Percentiles rank a stretch among this genome's conserved stretches.
Conservation (phyloP, 2,888 invertebrate species). For the Augochlorella aurata region DNA sequence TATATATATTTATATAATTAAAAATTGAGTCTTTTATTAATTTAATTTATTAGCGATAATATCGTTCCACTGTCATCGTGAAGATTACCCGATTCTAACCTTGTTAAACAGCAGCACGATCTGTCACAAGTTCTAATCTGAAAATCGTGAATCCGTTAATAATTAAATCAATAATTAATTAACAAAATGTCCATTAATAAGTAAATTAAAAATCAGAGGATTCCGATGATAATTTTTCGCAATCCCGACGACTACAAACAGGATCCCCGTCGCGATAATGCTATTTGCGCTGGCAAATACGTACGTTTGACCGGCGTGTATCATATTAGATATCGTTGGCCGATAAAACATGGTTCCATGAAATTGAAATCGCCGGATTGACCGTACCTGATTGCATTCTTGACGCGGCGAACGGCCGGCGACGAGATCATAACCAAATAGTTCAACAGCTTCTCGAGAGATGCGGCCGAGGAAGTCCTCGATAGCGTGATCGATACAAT, state of each 20-base stretch:
- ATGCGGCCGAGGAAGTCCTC: slow-evolving; percentile 5
- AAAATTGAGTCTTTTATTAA: too few species aligned
- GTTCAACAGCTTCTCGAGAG: slow-evolving; percentile 11
- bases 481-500: slow-evolving; percentile 33
- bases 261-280: neutral
- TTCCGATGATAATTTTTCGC: neutral
- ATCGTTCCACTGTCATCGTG: too few species aligned
- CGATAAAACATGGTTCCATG: neutral
- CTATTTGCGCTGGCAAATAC: neutral
- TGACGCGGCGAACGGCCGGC: slow-evolving; percentile 40
- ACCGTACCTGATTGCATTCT: slow-evolving; percentile 55
- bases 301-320: neutral
- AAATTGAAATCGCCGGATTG: neutral
- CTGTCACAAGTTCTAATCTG: too few species aligned
- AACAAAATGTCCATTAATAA: too few species aligned
- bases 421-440: slow-evolving; percentile 55
- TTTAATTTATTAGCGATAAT: too few species aligned
- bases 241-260: neutral
- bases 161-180: too few species aligned
- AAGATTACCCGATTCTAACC: too few species aligned
- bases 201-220: neutral
- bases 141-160: too few species aligned
- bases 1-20: too few species aligned
- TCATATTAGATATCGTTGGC: neutral
- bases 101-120: too few species aligned